Evolutionary conservation across 2,113 vertebrate genomes (phyloP), one percentile per base, ranked within the genome.

Genomic region (Chaetura pelagica): DNA sequence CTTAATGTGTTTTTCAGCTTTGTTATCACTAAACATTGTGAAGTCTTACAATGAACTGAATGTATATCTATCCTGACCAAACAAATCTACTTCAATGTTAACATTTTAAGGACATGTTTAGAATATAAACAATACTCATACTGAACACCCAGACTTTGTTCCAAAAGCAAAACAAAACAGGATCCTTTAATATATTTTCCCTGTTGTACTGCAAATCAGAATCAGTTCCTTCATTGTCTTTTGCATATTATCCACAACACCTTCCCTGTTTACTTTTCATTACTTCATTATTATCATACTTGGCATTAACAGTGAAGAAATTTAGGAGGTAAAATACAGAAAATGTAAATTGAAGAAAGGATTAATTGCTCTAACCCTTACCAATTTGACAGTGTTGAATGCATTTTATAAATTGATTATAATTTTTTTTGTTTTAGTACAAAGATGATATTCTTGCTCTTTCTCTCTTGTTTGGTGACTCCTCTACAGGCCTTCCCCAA

Each of bases 1-100:
- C 35, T 90, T 93, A 85, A 91, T 90, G 96, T 96, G 95, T 94
- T 96, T 94, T 95, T 95, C 89, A 91, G 83, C 81, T 96, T 93
- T 92, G 30, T 96, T 95, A 76, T 90, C 76, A 74, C 57, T 82
- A 24, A 97, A 84, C 91, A 93, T 94, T 63, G 40, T 83, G 64
- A 97, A 95, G 58, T 63, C 54, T 96, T 96, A 78, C 83, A 93
- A 18, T 26, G 49, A 96, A 67, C 34, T 69, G 84, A 96, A 95
- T 22, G 12, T 84, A 89, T 72, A 40, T 92, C 78, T 94, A 54
- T 91, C 87, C 94, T 95, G 81, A 83, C 97, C 92, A 97, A 90
- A 95, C 76, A 95, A 96, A 66, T 95, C 86, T 78, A 89, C 72
- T 96, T 93, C 55, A 91, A 21, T 83, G 82, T 85, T 84, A 89